A percentile compares a stretch with the other conserved stretches of the same genome.
Conservation (phyloP, 2,113 vertebrate genomes). For the Rynchops niger region DNA sequence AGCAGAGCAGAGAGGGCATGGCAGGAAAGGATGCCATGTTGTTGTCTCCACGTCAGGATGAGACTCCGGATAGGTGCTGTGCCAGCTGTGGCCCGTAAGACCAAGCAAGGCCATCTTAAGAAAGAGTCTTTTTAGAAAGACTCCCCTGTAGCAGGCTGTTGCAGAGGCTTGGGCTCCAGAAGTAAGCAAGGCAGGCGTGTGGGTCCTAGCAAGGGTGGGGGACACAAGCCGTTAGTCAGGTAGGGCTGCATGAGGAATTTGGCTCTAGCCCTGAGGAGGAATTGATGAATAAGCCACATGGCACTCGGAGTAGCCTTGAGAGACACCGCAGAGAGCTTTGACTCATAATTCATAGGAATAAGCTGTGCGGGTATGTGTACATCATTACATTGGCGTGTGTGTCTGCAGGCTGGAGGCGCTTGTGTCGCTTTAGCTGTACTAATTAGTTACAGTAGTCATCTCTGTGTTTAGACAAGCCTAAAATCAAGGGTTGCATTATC, state of each 20-base stretch:
- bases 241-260: not conserved
- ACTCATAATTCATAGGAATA: not conserved
- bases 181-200: not conserved
- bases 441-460: not conserved
- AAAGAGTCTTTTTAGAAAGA: not conserved
- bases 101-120: not conserved
- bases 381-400: rapidly evolving
- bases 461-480: slow-evolving; percentile 44
- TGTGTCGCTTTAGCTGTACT: not conserved
- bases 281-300: not conserved
- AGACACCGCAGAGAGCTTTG: not conserved
- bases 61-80: not conserved
- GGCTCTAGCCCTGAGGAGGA: not conserved
- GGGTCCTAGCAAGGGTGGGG: not conserved
- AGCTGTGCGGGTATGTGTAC: not conserved
- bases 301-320: not conserved
- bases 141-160: not conserved
- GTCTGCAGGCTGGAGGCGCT: not conserved
- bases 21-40: not conserved
- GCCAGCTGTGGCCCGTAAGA: not conserved
- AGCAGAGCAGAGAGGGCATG: not conserved
- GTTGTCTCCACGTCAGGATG: rapidly evolving
- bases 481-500: slow-evolving; percentile 15
- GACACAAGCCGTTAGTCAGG: not conserved
- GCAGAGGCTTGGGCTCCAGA: not conserved